Evolutionary conservation across 2,797 vertebrate species (phyloP).

Genomic region (Syngnathus acus): DNA sequence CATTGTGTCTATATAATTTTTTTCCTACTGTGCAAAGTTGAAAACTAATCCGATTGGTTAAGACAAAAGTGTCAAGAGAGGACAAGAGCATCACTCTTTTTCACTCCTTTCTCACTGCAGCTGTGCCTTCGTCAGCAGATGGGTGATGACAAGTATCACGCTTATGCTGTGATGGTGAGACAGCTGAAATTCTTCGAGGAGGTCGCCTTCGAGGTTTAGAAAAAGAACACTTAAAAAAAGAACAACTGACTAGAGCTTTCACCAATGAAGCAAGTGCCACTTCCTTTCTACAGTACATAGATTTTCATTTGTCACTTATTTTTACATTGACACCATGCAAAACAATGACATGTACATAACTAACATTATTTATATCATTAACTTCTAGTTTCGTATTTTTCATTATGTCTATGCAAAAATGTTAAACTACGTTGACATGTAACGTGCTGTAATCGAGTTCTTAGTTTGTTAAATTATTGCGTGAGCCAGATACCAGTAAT

Average conservation of each 20-base stretch:
- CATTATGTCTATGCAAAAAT: slow-evolving; percentile 47
- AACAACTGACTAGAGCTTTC: not conserved
- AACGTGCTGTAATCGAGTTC: slow-evolving; percentile 12
- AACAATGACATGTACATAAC: not conserved
- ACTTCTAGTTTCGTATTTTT: slow-evolving; percentile 10
- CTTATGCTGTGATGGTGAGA: slow-evolving; percentile 83
- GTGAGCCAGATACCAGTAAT: slow-evolving; percentile 17
- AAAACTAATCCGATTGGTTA: too few relatives aligned
- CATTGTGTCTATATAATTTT: not conserved
- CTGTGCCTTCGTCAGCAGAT: slow-evolving; percentile 76
- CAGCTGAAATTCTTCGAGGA: slow-evolving; percentile 97
- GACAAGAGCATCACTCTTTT: not conserved
- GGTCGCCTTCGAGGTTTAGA: slow-evolving; percentile 61
- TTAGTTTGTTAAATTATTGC: slow-evolving; percentile 22
- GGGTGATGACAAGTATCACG: slow-evolving; percentile 81
- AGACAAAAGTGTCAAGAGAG: not conserved
- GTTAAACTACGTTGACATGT: not conserved
- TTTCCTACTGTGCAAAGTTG: not conserved
- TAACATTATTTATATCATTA: not conserved
- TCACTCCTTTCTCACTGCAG: slow-evolving; percentile 52
- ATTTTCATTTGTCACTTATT: not conserved
- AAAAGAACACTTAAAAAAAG: not conserved
- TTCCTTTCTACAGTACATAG: not conserved
- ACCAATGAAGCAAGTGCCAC: slow-evolving; percentile 1
- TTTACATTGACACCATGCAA: not conserved